Conservation (phyloP, 2,113 vertebrate genomes). For the Ahaetulla prasina region DNA sequence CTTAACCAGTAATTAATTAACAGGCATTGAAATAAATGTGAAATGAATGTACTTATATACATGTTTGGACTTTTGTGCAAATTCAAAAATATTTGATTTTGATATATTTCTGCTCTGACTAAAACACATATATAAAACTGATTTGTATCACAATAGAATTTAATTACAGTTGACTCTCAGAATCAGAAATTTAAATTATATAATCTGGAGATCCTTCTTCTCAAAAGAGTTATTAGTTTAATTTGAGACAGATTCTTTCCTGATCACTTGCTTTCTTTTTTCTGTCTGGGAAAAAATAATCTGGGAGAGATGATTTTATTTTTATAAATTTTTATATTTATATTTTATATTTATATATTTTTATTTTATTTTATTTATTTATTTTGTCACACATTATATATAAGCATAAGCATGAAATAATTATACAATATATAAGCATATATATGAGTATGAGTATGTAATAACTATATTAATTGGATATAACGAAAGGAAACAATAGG, state of each 20-base stretch:
- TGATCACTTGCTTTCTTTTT: neutral
- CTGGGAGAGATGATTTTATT: neutral
- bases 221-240: too few relatives aligned
- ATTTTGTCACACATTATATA: too few relatives aligned
- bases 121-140: neutral
- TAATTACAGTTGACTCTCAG: neutral
- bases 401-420: too few relatives aligned
- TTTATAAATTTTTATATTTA: too few relatives aligned
- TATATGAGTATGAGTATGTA: too few relatives aligned
- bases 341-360: too few relatives aligned
- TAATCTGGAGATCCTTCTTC: too few relatives aligned
- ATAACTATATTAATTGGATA: too few relatives aligned
- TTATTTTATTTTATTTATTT: too few relatives aligned
- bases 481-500: too few relatives aligned
- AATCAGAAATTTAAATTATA: neutral
- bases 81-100: neutral
- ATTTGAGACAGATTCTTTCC: neutral
- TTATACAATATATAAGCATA: too few relatives aligned
- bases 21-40: neutral
- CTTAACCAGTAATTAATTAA: slow-evolving; percentile 6
- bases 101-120: neutral
- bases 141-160: neutral
- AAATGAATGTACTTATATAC: neutral
- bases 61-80: neutral
- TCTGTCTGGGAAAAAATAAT: neutral